Conservation (phyloP, 1,140 invertebrate genomes). For the Drosophila subobscura region DNA sequence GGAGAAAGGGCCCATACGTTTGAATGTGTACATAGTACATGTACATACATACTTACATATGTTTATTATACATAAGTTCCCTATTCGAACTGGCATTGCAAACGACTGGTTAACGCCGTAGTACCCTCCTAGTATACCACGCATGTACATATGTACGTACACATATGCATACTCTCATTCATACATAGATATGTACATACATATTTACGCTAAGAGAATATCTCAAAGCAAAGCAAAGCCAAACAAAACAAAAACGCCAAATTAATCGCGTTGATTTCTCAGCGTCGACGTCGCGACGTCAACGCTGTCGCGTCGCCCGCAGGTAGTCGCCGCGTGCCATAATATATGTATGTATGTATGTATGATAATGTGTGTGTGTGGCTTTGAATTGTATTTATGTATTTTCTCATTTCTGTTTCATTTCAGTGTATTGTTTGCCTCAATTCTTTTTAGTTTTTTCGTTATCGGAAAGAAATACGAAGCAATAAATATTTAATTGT, state of each 20-base stretch:
- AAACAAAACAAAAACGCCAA: no score
- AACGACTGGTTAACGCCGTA: not conserved
- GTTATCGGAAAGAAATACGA: slow-evolving; percentile 74
- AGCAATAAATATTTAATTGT: slow-evolving; percentile 79
- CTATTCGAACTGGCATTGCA: no score
- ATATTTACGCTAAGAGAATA: not conserved
- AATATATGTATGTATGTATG: slow-evolving; percentile 5
- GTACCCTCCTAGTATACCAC: no score
- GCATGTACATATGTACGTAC: not conserved
- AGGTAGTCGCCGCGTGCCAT: slow-evolving; percentile 40
- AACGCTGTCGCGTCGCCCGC: slow-evolving; percentile 10
- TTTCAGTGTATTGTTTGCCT: slow-evolving; percentile 20
- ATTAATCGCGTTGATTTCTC: no score
- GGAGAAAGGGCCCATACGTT: no score
- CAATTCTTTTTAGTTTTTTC: slow-evolving; percentile 26
- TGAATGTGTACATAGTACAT: no score
- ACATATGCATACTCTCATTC: no score
- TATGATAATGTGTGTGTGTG: slow-evolving; percentile 19
- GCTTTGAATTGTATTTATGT: slow-evolving; percentile 48
- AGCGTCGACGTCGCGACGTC: not conserved
- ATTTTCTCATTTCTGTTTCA: slow-evolving; percentile 32
- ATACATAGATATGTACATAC: slow-evolving; percentile 1
- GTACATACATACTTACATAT: no score
- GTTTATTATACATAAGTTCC: no score
- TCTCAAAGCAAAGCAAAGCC: no score